Evolutionary conservation across 2,113 vertebrate genomes (phyloP), one percentile per base, ranked within the genome.

Genomic region (Leptodactylus fuscus): DNA sequence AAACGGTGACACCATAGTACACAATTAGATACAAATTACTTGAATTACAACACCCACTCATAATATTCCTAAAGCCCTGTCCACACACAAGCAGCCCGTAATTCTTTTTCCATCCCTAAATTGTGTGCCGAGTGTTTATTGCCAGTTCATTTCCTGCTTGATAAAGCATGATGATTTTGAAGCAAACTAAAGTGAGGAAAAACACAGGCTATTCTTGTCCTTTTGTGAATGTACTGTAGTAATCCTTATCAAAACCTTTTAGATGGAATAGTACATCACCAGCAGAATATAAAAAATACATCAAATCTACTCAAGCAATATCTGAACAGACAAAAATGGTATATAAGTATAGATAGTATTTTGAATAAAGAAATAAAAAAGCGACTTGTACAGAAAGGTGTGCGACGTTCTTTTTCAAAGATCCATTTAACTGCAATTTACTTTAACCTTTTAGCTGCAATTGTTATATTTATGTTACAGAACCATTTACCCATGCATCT

Each of bases 81-180:
- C 51, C 20, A 60, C 9, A 60, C 41, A 58, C 18, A 60, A 60
- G 51, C 76, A n/a, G 15, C 41, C 51, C 60, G 34, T 60, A 38
- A 77, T 58, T 79, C 51, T 41, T 38, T 79, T 55, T 60, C 29
- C 51, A 79, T 60, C 51, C 55, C 20, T 79, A 60, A 79, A 79
- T 24, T 79, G 76, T 79, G 51, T 79, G 76, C 76, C 18, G 58
- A 27, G 51, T 79, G 76, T 60, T 79, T 60, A 58, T 58, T 79
- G 76, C 76, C 76, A 79, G 76, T 27, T 60, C 76, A 79, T 79
- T 79, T 79, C 51, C 76, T 79, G 76, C 76, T 79, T 60, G 51
- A 60, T 60, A 79, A 79, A 79, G 76, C 76, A 60, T 79, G 76
- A 79, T 79, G 51, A 79, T 79, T 79, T 60, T 79, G 53, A 75